Conservation (phyloP, 1,140 invertebrate species). For the Bombus waltoni region DNA sequence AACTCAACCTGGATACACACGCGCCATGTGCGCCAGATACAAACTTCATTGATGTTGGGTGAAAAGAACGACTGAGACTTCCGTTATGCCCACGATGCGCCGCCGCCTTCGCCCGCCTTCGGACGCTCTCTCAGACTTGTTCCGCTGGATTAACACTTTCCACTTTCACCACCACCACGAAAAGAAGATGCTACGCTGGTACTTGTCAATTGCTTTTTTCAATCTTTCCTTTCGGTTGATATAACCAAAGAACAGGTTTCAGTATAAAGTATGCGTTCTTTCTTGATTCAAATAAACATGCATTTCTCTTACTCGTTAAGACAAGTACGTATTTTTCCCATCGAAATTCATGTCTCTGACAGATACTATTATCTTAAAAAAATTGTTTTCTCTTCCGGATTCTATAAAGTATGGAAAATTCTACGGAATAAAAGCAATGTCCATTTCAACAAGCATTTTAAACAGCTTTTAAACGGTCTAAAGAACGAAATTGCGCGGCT, state of each 20-base stretch:
- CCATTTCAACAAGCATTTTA: no score
- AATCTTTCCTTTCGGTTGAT: background rate
- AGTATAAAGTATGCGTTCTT: background rate
- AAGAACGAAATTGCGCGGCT: no score
- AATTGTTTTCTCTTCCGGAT: no score
- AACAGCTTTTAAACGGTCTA: no score
- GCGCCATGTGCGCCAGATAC: constrained; percentile 80
- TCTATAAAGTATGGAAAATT: no score
- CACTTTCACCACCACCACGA: background rate
- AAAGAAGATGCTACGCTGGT: background rate
- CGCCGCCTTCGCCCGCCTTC: background rate
- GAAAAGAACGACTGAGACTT: constrained; percentile 72
- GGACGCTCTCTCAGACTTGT: background rate
- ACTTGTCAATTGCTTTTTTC: background rate
- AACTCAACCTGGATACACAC: constrained; percentile 81
- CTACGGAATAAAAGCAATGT: no score
- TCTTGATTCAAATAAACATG: no score
- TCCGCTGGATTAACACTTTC: constrained; percentile 14
- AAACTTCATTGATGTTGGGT: constrained; percentile 81
- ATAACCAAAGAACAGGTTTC: background rate
- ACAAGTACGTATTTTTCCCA: no score
- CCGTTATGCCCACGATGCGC: constrained; percentile 21
- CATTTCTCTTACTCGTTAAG: no score
- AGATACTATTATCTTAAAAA: no score
- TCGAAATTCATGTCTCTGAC: background rate